These are phyloP conservation scores for Priocnemis perturbator DNA, from an alignment of 2,888 invertebrate genomes.

Conservation along the genomic window DNA sequence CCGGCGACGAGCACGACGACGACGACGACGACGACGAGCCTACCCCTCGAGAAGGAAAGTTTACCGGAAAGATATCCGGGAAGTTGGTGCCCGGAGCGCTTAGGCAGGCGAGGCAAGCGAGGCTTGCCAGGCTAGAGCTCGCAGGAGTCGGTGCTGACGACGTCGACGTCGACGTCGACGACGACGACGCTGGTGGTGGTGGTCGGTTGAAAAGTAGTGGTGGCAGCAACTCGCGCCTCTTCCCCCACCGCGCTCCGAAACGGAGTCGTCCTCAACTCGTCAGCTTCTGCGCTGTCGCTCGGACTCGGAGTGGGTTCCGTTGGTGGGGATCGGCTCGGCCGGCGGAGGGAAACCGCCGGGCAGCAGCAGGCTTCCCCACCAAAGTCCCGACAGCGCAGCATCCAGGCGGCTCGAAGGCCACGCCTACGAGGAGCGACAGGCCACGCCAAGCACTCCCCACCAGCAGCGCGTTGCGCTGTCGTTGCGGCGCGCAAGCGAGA, in stretches of 20 bases:
- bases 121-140: constrained; percentile 5
- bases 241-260: constrained; percentile 17
- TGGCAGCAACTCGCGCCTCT: constrained; percentile 43
- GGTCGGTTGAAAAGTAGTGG: not conserved
- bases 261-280: constrained; percentile 34
- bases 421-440: constrained; percentile 45
- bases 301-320: constrained; percentile 17
- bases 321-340: not conserved
- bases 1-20: constrained; percentile 4
- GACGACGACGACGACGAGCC: constrained; percentile 32
- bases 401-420: constrained; percentile 37
- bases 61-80: constrained; percentile 72
- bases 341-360: not conserved
- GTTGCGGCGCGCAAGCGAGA: constrained; percentile 3
- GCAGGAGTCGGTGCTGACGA: constrained; percentile 2
- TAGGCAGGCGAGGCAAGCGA: not conserved
- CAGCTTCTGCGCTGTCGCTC: constrained; percentile 57
- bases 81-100: constrained; percentile 55
- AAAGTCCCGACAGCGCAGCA: constrained; percentile 40
- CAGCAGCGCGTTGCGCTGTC: not conserved
- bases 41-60: constrained; percentile 59
- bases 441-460: constrained; percentile 35
- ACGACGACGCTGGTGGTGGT: constrained; percentile 17
- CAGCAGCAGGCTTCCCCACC: constrained; percentile 29
- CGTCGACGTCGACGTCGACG: not conserved